Base-by-base conservation (phyloP, 2,888 invertebrate genomes). In the Rhagonycha fulva region DNA sequence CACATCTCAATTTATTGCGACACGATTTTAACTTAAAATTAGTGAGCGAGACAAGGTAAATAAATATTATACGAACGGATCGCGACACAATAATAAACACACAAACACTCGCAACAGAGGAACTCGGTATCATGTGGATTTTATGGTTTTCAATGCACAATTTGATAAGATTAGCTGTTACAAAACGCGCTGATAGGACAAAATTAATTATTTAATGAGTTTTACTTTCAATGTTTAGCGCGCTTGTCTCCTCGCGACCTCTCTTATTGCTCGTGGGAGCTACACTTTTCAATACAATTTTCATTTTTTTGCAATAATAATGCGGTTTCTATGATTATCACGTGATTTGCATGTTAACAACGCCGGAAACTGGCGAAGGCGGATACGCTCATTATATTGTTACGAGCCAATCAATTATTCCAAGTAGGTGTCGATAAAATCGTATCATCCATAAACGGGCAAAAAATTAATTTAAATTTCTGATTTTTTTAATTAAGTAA, bases 131-230 rank as follows among this genome's bases (percentile, higher is more conserved):
- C 71, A 75, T 74, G 71, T 77, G 70, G 30, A 75, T 75, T 74
- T 74, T 60, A 77, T 68, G 72, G 75, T 75, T 75, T 74, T 74
- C 62, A 72, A 72, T 74, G 77, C 72, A 69, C 72, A 71, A 70
- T 66, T 63, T 75, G 77, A 77, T 77, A 77, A 77, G 77, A 77
- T 77, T 77, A 70, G 61, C 70, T 63, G 72, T 77, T 72, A 77
- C 72, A 77, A 77, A 77, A 77, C 74, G 67, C 61, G 77, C 77
- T 77, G 77, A 77, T 77, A 77, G 77, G 71, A 71, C 77, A 62
- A 77, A 71, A 62, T 71, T 75, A 77, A 77, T 75, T 75, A 71
- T 76, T 76, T 76, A 76, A 76, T 69, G 72, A 61, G 62, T 74
- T 77, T 71, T 68, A 62, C 61, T 47, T 47, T 47, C 47, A 47